Percentiles rank a stretch among this genome's conserved stretches.
These are phyloP conservation scores for Caenorhabditis sp. DNA, from an alignment of 2,888 invertebrate genomes.

Conservation along the genomic window DNA sequence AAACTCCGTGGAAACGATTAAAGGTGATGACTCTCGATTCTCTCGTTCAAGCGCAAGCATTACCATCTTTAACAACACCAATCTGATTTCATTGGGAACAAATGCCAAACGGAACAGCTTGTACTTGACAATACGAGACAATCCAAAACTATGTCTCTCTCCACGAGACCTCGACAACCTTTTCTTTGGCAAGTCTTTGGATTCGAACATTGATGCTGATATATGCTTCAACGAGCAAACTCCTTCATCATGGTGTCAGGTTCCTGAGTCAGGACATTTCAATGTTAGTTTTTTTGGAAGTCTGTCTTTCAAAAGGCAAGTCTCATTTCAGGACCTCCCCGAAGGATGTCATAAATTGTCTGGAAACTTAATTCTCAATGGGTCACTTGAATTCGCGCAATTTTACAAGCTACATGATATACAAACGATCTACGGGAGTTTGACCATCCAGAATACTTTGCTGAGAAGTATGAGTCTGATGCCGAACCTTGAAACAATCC, in stretches of 20 bases:
- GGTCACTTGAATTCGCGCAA: background rate
- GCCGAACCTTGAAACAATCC: background rate
- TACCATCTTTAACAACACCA: background rate
- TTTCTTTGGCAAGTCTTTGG: background rate
- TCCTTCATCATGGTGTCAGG: background rate
- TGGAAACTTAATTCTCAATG: background rate
- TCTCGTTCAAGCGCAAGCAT: background rate
- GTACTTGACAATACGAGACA: constrained; percentile 25
- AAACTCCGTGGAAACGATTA: background rate
- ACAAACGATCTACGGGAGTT: constrained; percentile 12
- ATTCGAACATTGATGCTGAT: background rate
- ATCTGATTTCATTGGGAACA: constrained; percentile 10
- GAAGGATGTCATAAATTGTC: background rate
- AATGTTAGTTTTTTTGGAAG: background rate
- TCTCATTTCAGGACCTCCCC: background rate
- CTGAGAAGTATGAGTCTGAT: constrained; percentile 20
- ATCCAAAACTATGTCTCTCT: constrained; percentile 38
- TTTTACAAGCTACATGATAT: constrained; percentile 20
- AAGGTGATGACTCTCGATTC: background rate
- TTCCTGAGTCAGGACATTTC: background rate
- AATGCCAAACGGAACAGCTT: background rate
- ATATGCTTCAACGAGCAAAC: background rate
- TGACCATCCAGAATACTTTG: constrained; percentile 14
- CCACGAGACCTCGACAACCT: constrained; percentile 19
- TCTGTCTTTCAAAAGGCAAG: background rate